Conservation (phyloP, 2,888 invertebrate species). For the Lepas anatifera region DNA sequence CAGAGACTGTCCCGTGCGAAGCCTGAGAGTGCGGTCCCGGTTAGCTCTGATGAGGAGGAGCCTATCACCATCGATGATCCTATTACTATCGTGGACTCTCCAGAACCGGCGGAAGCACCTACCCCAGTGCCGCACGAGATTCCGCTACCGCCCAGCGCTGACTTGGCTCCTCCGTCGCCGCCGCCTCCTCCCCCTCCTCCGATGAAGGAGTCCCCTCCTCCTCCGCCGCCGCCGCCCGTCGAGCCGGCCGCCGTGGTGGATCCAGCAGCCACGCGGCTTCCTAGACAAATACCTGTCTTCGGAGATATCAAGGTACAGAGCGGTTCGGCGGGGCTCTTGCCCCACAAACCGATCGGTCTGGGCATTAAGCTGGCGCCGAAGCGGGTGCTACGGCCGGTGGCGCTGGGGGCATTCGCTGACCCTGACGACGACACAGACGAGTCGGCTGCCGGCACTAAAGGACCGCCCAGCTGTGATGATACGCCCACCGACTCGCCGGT, state of each 20-base stretch:
- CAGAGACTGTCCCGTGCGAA: background rate
- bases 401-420: background rate
- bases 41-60: too few relatives aligned
- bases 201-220: background rate
- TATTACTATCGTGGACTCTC: too few relatives aligned
- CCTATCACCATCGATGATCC: too few relatives aligned
- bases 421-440: background rate
- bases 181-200: background rate
- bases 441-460: too few relatives aligned
- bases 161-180: background rate
- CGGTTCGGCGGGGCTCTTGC: background rate
- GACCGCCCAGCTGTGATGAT: too few relatives aligned
- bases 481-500: too few relatives aligned
- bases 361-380: constrained; percentile 3
- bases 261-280: background rate
- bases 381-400: background rate
- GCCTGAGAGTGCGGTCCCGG: too few relatives aligned
- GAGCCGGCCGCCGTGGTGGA: background rate
- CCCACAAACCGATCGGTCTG: background rate
- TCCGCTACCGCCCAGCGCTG: background rate
- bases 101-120: too few relatives aligned
- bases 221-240: background rate
- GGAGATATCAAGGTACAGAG: background rate
- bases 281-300: too few relatives aligned
- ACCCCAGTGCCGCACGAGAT: background rate